Base-by-base conservation (phyloP, 2,797 vertebrate species). In the Rhodeus uyekii region DNA sequence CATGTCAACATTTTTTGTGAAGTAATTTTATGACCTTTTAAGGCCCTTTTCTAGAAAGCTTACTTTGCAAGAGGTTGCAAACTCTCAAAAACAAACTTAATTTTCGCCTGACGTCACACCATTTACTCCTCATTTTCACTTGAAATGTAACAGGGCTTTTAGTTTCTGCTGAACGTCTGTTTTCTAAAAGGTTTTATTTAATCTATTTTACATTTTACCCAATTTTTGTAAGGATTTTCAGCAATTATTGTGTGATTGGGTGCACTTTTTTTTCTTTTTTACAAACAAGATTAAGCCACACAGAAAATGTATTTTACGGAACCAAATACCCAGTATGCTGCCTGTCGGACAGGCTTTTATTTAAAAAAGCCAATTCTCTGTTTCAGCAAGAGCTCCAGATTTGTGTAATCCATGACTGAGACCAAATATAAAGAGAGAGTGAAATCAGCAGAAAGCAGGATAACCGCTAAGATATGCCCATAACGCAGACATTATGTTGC, bases 271-370 rank as follows among this genome's bases (percentile, higher is more conserved):
- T 16, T 6, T 7, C 50, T 42, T 69, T 38, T 67, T 18, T 32
- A 19, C 44, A 76, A 83, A 42, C 13, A 24, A 63, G 68, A 83
- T 81, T 67, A 86, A 76, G 71, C 50, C n/a, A 34, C 3, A 4
- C 44, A 32, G 5, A 60, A 78, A 83, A 75, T 78, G 60, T n/a
- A 16, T 86, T 80, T 75, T n/a, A 63, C 63, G 67, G 27, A 82
- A 79, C 73, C 65, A 82, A 75, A 84, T 14, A 79, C 64, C 77
- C 63, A 44, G 34, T 48, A 71, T 29, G 34, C 55, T 48, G 53
- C 76, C 67, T 55, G 65, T 77, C 38, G 32, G 60, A 73, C 67
- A 48, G 18, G 22, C 39, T 69, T 75, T 72, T 60, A 76, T 39
- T 39, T 19, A 22, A 77, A 69, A 76, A 84, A 58, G 36, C 34